A percentile compares a stretch with the other conserved stretches of the same genome.
phyloP scores from a whole-genome alignment of 2,113 vertebrate genomes.

The Pachyramphus minor region DNA sequence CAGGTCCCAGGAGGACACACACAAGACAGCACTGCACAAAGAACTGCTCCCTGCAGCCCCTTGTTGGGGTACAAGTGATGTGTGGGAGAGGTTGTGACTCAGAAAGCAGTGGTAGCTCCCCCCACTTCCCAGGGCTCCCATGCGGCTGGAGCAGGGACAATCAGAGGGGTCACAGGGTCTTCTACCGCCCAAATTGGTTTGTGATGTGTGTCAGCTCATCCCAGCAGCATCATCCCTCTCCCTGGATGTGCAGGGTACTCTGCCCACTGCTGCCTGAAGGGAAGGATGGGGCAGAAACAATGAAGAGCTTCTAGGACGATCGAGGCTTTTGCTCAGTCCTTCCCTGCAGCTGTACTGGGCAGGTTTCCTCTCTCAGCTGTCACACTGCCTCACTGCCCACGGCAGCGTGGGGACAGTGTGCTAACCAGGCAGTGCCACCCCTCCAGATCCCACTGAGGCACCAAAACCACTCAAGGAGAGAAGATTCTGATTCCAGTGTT shows the following conservation, averaged over 20 bases:
- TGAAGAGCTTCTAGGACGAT: fast-evolving
- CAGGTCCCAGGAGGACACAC: neutral
- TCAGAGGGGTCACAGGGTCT: neutral
- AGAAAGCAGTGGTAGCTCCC: neutral
- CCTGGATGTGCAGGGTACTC: neutral
- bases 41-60: neutral
- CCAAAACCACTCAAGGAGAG: neutral
- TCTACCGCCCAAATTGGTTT: neutral
- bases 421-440: neutral
- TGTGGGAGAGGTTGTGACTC: neutral
- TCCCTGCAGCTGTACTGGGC: fast-evolving
- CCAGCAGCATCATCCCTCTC: neutral
- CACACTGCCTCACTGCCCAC: neutral
- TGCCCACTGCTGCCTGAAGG: neutral
- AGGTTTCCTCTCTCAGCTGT: neutral
- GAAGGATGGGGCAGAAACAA: neutral
- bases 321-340: neutral
- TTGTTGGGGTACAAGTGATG: neutral
- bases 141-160: neutral
- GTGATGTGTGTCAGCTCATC: neutral
- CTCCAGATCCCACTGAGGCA: neutral
- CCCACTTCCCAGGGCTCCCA: neutral
- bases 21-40: neutral
- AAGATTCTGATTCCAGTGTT: neutral
- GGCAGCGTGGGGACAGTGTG: fast-evolving